Base-by-base conservation (phyloP, 2,113 vertebrate species). In the Noctilio leporinus region DNA sequence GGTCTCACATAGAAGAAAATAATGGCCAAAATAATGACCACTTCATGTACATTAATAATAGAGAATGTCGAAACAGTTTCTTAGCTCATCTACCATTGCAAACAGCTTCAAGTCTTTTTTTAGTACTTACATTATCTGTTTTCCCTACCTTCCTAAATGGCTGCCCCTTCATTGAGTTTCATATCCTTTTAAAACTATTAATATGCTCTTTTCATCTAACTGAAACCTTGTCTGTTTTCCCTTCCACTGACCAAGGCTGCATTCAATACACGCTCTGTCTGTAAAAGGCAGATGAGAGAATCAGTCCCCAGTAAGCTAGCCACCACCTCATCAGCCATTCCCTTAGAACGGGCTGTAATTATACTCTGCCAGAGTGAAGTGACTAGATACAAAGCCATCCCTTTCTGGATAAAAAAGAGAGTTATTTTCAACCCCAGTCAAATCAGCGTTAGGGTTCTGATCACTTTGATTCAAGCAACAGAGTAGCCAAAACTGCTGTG, bases 361-460 rank as follows among this genome's bases (percentile, higher is more conserved):
- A 97, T 53, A 47, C 45, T 76, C 35, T 67, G 33, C 28, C 15
- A 30, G 30, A 95, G 28, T 67, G 19, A 78, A 53, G 87, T 87
- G 82, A 90, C 43, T 89, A 49, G 86, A 70, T 76, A 67, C 26
- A 80, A 86, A 95, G 59, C 47, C 38, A 94, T 59, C 70, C 24
- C 16, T 95, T 93, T 55, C 93, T 96, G 53, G 47, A 81, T 92
- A 95, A 91, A 70, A 93, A 80, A 82, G 33, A 82, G 38, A 85
- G 9, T 85, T 95, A 88, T 87, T 86, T 43, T 92, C 72, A 84
- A 93, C 35, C 15, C 35, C 40, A 83, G 35, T 53, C 33, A 65
- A 75, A 87, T 65, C 30, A 49, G 22, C n/a, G 43, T 15, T 47
- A 64, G 4, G 19, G 2, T 88, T 91, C 77, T 65, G 55, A 77